Percentiles rank a stretch among this genome's conserved stretches.
phyloP scores from a whole-genome alignment of 2,888 invertebrate species.

The Eucera pruinosa region DNA sequence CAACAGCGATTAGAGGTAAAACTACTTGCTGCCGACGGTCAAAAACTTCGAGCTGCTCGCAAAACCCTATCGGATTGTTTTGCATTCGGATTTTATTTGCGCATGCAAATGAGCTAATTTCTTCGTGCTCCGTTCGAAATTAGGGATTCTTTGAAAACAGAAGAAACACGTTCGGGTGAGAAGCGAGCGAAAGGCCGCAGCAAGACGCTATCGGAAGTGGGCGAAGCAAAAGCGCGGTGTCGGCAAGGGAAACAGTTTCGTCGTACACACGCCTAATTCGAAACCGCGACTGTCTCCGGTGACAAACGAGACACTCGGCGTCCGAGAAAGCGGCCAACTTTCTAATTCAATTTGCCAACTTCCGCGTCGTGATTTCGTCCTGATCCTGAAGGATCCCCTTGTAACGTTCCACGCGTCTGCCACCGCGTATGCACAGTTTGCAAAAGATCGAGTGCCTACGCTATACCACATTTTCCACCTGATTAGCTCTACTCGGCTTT shows the following conservation, averaged over 20 bases:
- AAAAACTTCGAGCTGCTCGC: no score
- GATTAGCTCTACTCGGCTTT: no score
- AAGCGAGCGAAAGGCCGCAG: neutral
- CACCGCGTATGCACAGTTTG: neutral
- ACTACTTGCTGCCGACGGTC: no score
- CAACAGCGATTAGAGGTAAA: no score
- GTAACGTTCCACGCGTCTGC: slow-evolving; percentile 39
- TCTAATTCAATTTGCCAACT: slow-evolving; percentile 75
- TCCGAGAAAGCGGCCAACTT: slow-evolving; percentile 69
- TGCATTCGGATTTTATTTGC: no score
- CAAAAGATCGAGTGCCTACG: neutral
- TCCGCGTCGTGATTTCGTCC: slow-evolving; percentile 68
- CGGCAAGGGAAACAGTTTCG: slow-evolving; percentile 16
- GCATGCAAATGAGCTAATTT: no score
- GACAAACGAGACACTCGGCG: slow-evolving; percentile 58
- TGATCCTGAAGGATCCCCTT: slow-evolving; percentile 60
- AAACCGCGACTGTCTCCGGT: slow-evolving; percentile 51
- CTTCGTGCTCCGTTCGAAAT: no score
- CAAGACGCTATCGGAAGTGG: slow-evolving; percentile 18
- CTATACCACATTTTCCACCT: no score
- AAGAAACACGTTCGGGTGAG: no score
- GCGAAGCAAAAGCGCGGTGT: slow-evolving; percentile 10
- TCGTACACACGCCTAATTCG: slow-evolving; percentile 68
- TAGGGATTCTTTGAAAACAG: no score
- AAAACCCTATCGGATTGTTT: no score